Conservation (phyloP, 2,888 invertebrate genomes). For the Lydus trimaculatus region DNA sequence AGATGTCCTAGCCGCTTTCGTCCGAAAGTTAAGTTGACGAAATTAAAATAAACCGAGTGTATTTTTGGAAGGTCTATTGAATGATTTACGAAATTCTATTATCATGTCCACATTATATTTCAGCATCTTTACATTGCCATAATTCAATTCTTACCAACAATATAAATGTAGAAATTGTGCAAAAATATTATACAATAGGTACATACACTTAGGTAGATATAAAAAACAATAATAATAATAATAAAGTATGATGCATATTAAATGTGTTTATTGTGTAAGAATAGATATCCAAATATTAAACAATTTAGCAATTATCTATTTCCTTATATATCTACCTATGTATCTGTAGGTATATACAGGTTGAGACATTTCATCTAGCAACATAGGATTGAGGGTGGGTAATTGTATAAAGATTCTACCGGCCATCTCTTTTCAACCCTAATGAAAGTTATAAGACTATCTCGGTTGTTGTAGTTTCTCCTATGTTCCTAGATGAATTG, state of each 20-base stretch:
- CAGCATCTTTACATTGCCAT: background rate
- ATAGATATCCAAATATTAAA: background rate
- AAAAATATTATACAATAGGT: constrained; percentile 1
- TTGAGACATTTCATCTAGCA: too few relatives aligned
- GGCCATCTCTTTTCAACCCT: too few relatives aligned
- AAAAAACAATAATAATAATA: background rate
- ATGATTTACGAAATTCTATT: background rate
- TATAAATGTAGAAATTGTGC: constrained; percentile 4
- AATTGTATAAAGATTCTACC: too few relatives aligned
- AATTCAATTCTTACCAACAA: background rate
- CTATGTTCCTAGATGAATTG: too few relatives aligned
- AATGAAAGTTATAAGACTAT: too few relatives aligned
- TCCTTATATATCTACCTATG: background rate
- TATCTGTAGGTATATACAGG: too few relatives aligned
- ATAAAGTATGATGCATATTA: background rate
- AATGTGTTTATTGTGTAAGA: background rate
- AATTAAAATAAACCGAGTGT: background rate
- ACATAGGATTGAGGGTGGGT: too few relatives aligned
- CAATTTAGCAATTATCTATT: constrained; percentile 3
- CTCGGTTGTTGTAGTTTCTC: too few relatives aligned
- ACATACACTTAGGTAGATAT: background rate
- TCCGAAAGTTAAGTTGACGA: background rate
- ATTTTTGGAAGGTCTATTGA: background rate
- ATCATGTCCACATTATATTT: background rate
- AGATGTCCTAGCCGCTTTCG: too few relatives aligned